A percentile compares a stretch with the other conserved stretches of the same genome.
These are phyloP conservation scores for Rafetus swinhoei DNA, from an alignment of 2,113 vertebrate species.

Conservation along the genomic window DNA sequence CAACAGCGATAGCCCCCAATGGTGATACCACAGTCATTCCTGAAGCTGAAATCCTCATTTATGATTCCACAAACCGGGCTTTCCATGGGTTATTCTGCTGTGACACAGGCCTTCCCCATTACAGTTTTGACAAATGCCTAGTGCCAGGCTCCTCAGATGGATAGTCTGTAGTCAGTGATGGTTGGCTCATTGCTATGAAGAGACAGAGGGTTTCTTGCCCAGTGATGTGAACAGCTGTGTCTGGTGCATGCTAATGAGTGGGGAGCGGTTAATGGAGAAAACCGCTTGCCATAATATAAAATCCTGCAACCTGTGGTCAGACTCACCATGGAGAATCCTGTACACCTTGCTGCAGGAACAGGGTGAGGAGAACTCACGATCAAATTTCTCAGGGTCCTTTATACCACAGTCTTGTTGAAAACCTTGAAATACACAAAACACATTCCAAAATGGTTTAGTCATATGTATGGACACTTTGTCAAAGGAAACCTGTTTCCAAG, in stretches of 20 bases:
- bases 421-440: neutral
- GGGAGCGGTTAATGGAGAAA: neutral
- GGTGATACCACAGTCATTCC: neutral
- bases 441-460: neutral
- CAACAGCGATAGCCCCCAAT: conserved; percentile 14
- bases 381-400: neutral
- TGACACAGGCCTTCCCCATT: neutral
- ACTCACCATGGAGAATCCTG: neutral
- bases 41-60: neutral
- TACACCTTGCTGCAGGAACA: neutral
- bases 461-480: neutral
- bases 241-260: neutral
- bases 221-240: neutral
- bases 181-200: neutral
- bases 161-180: neutral
- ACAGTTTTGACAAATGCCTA: neutral
- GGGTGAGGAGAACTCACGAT: neutral
- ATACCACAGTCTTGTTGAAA: neutral
- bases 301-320: neutral
- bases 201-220: conserved; percentile 31
- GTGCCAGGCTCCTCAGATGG: neutral
- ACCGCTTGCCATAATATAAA: neutral
- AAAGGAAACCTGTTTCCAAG: neutral
- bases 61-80: neutral
- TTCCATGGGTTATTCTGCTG: neutral